These are phyloP conservation scores for Zeugodacus cucurbitae DNA, from an alignment of 1,140 invertebrate species.

Conservation along the genomic window DNA sequence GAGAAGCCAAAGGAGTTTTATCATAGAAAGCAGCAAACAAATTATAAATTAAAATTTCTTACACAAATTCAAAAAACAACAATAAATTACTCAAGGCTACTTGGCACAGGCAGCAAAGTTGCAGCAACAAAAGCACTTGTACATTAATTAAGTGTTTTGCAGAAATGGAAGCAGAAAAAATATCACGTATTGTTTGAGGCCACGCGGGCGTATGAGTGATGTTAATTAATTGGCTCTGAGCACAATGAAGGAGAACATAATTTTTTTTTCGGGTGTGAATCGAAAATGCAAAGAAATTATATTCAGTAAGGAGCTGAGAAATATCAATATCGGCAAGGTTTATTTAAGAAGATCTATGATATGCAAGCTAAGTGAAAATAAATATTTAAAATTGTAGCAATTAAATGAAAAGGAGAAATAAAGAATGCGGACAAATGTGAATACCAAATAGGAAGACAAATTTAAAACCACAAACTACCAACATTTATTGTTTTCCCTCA, in stretches of 20 bases:
- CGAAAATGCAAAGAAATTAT: background rate
- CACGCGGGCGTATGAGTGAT: slow-evolving; percentile 16
- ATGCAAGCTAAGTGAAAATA: too few relatives aligned
- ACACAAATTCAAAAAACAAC: too few relatives aligned
- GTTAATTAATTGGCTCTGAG: slow-evolving; percentile 15
- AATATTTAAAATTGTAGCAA: too few relatives aligned
- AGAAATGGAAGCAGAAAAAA: background rate
- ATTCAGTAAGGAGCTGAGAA: background rate
- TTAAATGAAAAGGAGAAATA: too few relatives aligned
- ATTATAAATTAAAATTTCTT: background rate
- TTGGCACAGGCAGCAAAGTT: background rate
- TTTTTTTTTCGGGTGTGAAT: background rate
- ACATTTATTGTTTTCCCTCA: background rate
- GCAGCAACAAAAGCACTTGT: background rate
- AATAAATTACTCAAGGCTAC: background rate
- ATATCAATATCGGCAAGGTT: background rate
- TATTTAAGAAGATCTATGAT: too few relatives aligned
- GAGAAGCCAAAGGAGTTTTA: background rate
- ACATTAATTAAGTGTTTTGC: slow-evolving; percentile 15
- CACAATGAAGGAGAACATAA: background rate
- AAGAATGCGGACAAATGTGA: too few relatives aligned
- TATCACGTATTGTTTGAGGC: background rate
- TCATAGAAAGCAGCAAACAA: background rate
- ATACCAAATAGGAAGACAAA: too few relatives aligned
- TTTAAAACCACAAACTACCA: too few relatives aligned